These are phyloP conservation scores for Natrix natrix DNA, from an alignment of 2,797 vertebrate genomes.

Conservation along the genomic window DNA sequence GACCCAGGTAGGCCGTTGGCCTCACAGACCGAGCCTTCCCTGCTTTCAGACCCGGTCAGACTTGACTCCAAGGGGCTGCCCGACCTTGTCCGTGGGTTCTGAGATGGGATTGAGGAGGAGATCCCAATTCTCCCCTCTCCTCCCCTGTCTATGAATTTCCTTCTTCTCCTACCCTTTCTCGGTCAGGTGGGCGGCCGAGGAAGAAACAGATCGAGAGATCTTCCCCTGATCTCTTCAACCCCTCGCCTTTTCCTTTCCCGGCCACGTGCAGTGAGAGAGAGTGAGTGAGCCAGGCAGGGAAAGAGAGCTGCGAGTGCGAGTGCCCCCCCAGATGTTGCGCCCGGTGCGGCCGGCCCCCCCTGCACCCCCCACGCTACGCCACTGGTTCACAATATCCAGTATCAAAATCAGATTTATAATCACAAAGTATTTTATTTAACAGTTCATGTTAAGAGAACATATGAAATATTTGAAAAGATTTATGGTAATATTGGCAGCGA, in stretches of 20 bases:
- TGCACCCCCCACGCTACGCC: no score
- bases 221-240: no score
- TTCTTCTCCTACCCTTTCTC: constrained; percentile 42
- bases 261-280: no score
- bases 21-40: no score
- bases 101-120: constrained; percentile 27
- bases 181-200: no score
- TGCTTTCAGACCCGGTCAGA: constrained; percentile 15
- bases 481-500: background rate
- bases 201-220: no score
- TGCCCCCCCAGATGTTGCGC: no score
- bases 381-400: background rate
- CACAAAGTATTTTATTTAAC: background rate
- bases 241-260: no score
- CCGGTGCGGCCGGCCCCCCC: no score
- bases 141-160: constrained; percentile 58
- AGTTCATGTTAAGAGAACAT: background rate
- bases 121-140: constrained; percentile 41
- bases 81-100: constrained; percentile 48
- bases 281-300: no score
- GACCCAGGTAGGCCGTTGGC: no score
- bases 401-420: background rate
- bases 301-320: no score
- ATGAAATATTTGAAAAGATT: background rate
- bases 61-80: constrained; percentile 50